These are phyloP conservation scores for Dicrostonyx torquatus DNA, from an alignment of 2,797 vertebrate genomes.

Conservation along the genomic window DNA sequence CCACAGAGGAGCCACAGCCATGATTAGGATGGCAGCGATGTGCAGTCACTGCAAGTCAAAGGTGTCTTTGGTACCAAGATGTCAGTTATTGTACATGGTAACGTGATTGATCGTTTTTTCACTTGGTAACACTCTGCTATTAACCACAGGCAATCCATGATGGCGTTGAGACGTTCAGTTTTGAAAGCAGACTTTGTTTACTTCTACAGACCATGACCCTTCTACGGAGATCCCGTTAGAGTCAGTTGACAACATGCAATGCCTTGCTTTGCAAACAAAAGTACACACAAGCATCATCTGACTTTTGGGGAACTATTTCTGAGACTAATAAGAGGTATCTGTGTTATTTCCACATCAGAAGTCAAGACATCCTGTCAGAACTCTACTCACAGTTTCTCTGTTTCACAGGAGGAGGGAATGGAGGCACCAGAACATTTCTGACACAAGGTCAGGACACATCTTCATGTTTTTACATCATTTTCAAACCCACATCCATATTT, in stretches of 20 bases:
- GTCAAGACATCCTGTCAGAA: neutral
- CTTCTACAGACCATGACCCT: neutral
- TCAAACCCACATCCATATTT: neutral
- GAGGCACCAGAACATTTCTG: neutral
- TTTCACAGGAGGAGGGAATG: neutral
- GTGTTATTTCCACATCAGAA: neutral
- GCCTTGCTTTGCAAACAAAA: neutral
- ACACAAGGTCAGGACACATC: neutral
- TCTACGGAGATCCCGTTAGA: neutral
- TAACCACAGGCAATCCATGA: neutral
- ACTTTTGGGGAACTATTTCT: neutral
- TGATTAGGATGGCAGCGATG: rapidly evolving
- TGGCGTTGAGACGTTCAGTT: neutral
- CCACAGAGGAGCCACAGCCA: neutral
- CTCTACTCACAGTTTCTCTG: neutral
- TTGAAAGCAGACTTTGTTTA: neutral
- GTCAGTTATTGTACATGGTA: neutral
- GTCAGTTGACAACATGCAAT: rapidly evolving
- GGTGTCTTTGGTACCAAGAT: neutral
- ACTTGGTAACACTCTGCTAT: neutral
- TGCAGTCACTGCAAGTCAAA: neutral
- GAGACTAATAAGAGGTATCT: neutral
- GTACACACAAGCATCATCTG: too few relatives aligned
- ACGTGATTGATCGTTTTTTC: neutral
- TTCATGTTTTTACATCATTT: neutral